Conservation (phyloP, 2,888 invertebrate genomes). For the Horisme vitalbata region DNA sequence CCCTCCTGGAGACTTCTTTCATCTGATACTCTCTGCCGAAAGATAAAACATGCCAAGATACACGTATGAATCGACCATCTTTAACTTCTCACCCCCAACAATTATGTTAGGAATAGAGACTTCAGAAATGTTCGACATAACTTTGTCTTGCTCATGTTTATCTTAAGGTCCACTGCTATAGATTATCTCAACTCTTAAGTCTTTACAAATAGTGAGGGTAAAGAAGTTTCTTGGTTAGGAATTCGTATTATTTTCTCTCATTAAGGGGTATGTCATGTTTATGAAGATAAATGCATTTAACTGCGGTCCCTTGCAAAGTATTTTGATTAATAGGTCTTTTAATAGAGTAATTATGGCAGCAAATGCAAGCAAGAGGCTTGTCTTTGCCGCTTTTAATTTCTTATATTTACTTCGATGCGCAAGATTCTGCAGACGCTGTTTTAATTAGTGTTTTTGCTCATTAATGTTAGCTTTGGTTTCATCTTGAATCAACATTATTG, state of each 20-base stretch:
- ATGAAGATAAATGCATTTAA: constrained; percentile 32
- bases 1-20: too few species aligned
- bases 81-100: too few species aligned
- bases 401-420: constrained; percentile 6
- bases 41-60: too few species aligned
- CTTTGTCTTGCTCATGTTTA: too few species aligned
- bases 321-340: constrained; percentile 61
- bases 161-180: too few species aligned
- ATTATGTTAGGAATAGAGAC: too few species aligned
- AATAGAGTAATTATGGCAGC: constrained; percentile 52
- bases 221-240: background rate
- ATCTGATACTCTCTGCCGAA: too few species aligned
- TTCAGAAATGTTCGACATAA: too few species aligned
- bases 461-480: background rate
- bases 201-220: background rate
- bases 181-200: too few species aligned
- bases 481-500: background rate
- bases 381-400: constrained; percentile 16
- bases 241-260: constrained; percentile 7
- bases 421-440: background rate
- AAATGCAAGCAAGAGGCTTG: constrained; percentile 19
- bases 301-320: constrained; percentile 24
- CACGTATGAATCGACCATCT: too few species aligned
- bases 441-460: background rate
- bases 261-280: constrained; percentile 11